Evolutionary conservation across 30 jellyfish, hydroid and myxozoan genomes (phyloP).

Genomic region (Catostylus mosaicus): DNA sequence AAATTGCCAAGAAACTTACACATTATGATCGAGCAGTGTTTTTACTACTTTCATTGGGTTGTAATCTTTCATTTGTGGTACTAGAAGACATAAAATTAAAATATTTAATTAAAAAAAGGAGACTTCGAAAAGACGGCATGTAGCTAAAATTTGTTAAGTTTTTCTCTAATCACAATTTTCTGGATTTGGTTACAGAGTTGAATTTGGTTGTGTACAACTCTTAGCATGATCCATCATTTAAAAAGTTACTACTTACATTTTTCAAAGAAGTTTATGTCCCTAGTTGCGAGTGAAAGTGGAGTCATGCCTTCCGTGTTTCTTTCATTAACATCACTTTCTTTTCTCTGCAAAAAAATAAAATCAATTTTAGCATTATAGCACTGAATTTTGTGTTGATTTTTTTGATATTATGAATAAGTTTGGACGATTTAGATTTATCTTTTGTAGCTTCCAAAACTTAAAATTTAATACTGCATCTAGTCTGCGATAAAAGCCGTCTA

Average conservation of each 20-base stretch:
- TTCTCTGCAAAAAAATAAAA: slow-evolving; percentile 20
- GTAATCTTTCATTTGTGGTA: slow-evolving; percentile 37
- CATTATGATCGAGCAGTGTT: slow-evolving; percentile 32
- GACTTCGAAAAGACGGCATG: neutral
- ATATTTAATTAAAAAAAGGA: neutral
- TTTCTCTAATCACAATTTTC: too few relatives aligned
- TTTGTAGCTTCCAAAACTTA: too few relatives aligned
- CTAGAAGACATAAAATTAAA: slow-evolving; percentile 16
- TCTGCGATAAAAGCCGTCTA: too few relatives aligned
- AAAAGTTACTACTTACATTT: slow-evolving; percentile 29
- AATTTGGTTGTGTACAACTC: neutral
- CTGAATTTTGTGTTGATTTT: too few relatives aligned
- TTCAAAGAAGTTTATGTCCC: slow-evolving; percentile 64
- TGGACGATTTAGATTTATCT: too few relatives aligned
- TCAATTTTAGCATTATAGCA: too few relatives aligned
- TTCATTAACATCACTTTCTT: slow-evolving; percentile 7
- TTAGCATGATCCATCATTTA: neutral
- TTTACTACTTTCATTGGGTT: slow-evolving; percentile 53
- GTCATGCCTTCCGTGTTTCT: slow-evolving; percentile 60
- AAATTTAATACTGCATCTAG: too few relatives aligned
- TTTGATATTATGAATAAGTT: too few relatives aligned
- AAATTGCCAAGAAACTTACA: slow-evolving; percentile 23
- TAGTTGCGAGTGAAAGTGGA: slow-evolving; percentile 59
- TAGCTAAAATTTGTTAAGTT: too few relatives aligned
- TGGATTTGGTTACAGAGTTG: too few relatives aligned